Evolutionary conservation across 1,140 invertebrate genomes (phyloP).

Genomic region (Dysdera silvatica): DNA sequence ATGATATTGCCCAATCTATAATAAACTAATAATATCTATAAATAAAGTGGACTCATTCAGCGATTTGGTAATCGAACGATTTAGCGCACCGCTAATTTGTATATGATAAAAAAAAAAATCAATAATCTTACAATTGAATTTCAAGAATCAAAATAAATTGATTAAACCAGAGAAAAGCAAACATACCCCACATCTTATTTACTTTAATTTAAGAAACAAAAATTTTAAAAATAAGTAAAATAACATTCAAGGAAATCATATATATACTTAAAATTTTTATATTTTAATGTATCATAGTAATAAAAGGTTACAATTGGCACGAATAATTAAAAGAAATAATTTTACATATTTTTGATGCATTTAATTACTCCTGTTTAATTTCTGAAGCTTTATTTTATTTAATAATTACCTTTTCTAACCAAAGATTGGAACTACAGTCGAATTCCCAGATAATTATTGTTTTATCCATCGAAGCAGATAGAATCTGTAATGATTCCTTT

Average conservation of each 20-base stretch:
- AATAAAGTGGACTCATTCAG: no score
- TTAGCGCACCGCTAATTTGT: no score
- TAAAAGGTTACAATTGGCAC: not conserved
- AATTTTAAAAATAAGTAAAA: not conserved
- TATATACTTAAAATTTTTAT: not conserved
- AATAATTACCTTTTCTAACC: constrained; percentile 60
- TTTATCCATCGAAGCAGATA: constrained; percentile 90
- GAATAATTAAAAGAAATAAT: not conserved
- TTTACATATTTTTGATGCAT: not conserved
- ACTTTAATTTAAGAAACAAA: no score
- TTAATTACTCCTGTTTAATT: not conserved
- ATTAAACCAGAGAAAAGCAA: no score
- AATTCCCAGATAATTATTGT: constrained; percentile 82
- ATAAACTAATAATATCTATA: no score
- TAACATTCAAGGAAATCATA: not conserved
- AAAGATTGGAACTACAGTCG: constrained; percentile 57
- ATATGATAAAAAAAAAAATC: no score
- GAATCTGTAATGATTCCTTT: constrained; percentile 47
- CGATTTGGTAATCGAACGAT: no score
- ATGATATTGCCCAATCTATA: no score
- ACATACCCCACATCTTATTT: no score
- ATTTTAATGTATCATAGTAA: not conserved
- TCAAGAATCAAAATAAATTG: no score
- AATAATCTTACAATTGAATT: no score
- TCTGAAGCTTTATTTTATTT: not conserved